Evolutionary conservation across 2,113 vertebrate genomes (phyloP), one percentile per base, ranked within the genome.

Genomic region (Festucalex cinctus): DNA sequence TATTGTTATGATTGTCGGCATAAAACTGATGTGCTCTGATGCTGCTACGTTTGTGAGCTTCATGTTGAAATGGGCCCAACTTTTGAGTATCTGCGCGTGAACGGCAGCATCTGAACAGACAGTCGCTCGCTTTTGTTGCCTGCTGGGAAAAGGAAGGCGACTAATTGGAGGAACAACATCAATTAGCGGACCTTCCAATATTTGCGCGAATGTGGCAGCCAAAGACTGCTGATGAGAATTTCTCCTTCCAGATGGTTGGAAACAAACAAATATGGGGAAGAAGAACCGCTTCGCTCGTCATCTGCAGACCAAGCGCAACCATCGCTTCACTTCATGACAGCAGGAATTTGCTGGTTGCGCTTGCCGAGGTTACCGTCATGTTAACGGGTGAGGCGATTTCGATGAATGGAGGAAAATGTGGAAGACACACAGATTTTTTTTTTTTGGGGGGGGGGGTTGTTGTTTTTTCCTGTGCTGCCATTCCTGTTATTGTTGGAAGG

Each of bases 261-360:
- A 66, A 69, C 61, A 78, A 77, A 70, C 61, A 78, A 81, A 78
- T 65, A 64, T 2, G 9, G 73, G 74, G 69, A 62, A 60, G 32
- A 57, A 65, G 66, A 77, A 85, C 79, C 69, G 75, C 71, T 77
- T 69, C 48, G 76, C 83, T 77, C 71, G 68, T 82, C 69, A 75
- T 60, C 14, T 19, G 16, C 32, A 74, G 67, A 70, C 44, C 57
- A 78, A 66, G 74, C 72, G 64, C 65, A 73, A 79, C 39, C 1
- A 9, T 43, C 22, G 41, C 17, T 6, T 26, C 1, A 9, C 65
- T 32, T 71, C 53, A 62, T 60, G 58, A 73, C 32, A 68, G 46
- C 69, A 32, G 4, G 37, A 46, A 51, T 69, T 71, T n/a, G 9
- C 8, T 20, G 24, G 22, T 64, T 58, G 41, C 48, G 26, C 20